Base-by-base conservation (phyloP, 1,140 invertebrate species). In the Zophobas morio region DNA sequence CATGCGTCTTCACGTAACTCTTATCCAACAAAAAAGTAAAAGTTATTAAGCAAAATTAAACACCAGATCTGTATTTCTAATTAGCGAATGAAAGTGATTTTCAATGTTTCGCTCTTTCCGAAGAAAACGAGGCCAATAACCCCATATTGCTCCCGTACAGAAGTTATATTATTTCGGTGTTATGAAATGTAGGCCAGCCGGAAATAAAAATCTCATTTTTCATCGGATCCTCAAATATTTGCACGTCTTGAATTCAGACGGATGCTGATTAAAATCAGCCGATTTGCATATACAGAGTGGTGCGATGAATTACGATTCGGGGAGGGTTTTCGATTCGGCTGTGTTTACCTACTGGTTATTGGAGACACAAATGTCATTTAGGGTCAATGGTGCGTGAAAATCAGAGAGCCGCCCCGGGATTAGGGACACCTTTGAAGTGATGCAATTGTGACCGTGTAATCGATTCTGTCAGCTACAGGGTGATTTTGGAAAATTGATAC, bases 61-160 rank as follows among this genome's bases (percentile, higher is more conserved):
- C 32, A 4, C 35, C 33, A 35, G 54, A 57, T 51, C 49, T 51
- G 49, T 51, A 51, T 4, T 6, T 4, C 4, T 57, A 35, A 57
- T 57, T 57, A 57, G 32, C 34, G 54, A 57, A 57, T 57, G 54
- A 57, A 57, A 57, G 54, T 57, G 54, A 66, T 63, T 63, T 40
- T 2, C 8, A 51, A 70, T 42, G 20, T 39, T 70, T 37, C 36
- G n/a, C 37, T 6, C 8, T 70, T 70, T 42, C 63, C 36, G 40
- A 70, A 70, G 36, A 70, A 73, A 51, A 73, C 6, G 40, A 71
- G 66, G 66, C 2, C 66, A 71, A 46, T 71, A 71, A 71, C 66
- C 66, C 66, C 47, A 47, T 34, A 37, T 0, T 36, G 20, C 42
- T 70, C 20, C 40, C 34, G 33, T 20, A 70, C 5, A 70, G 1